Evolutionary conservation across 1,140 invertebrate species (phyloP).

Genomic region (Heliconius hewitsoni): DNA sequence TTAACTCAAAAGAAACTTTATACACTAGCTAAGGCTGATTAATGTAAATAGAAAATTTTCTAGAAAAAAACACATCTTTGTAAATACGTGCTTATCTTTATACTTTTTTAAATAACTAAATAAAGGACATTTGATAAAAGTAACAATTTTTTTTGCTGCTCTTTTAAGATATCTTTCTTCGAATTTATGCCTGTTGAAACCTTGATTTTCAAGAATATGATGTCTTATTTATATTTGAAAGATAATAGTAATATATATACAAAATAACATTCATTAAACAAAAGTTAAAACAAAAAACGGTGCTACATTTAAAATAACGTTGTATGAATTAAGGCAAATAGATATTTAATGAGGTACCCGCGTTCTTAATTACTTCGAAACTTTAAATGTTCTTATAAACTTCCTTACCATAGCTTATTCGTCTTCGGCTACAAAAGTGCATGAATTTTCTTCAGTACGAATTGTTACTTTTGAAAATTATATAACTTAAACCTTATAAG

Average conservation of each 20-base stretch:
- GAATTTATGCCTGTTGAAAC: too few species aligned
- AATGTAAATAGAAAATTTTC: too few species aligned
- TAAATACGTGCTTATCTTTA: too few species aligned
- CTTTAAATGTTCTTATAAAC: slow-evolving; percentile 24
- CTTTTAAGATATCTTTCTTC: too few species aligned
- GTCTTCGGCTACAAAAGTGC: slow-evolving; percentile 12
- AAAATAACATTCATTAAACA: neutral
- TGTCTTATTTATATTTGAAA: too few species aligned
- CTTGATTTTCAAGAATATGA: too few species aligned
- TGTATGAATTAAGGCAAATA: slow-evolving; percentile 27
- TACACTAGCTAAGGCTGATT: too few species aligned
- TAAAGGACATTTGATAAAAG: too few species aligned
- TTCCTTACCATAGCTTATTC: slow-evolving; percentile 17
- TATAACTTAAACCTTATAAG: neutral
- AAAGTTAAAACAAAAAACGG: neutral
- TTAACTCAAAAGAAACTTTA: too few species aligned
- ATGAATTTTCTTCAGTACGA: neutral
- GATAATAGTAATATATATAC: neutral
- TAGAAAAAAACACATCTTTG: too few species aligned
- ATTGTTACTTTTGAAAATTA: slow-evolving; percentile 2
- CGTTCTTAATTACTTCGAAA: slow-evolving; percentile 32
- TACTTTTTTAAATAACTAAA: too few species aligned
- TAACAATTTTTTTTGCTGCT: too few species aligned
- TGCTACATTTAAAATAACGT: neutral
- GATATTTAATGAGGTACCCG: slow-evolving; percentile 32